A percentile compares a stretch with the other conserved stretches of the same genome.
phyloP scores from a whole-genome alignment of 1,140 invertebrate genomes.

The Hirudo medicinalis region DNA sequence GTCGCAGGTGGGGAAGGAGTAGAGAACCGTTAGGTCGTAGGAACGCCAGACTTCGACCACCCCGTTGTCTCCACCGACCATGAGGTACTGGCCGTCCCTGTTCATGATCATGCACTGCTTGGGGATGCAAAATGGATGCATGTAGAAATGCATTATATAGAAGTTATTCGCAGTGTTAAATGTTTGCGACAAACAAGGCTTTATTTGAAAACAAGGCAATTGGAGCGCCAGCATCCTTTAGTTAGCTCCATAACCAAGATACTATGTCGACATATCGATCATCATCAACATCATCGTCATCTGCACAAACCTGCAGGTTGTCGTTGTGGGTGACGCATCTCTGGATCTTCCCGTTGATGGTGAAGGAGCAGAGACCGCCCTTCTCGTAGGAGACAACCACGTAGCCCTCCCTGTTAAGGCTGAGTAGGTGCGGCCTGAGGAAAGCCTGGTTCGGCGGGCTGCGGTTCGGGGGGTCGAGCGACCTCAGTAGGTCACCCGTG shows the following conservation, averaged over 20 bases:
- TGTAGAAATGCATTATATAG: too few species aligned
- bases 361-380: conserved; percentile 69
- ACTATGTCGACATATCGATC: not conserved
- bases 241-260: too few species aligned
- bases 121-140: conserved; percentile 16
- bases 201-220: too few species aligned
- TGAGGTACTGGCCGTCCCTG: conserved; percentile 90
- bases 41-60: conserved; percentile 96
- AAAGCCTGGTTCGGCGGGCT: conserved; percentile 46
- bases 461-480: conserved; percentile 54
- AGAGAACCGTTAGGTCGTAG: conserved; percentile 86
- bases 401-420: conserved; percentile 87
- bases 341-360: conserved; percentile 37
- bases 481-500: conserved; percentile 89
- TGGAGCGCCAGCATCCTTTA: too few species aligned
- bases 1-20: conserved; percentile 91
- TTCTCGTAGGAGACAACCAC: conserved; percentile 83
- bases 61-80: conserved; percentile 84
- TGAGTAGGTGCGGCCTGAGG: conserved; percentile 68
- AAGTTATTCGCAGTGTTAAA: too few species aligned
- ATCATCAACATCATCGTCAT: not conserved
- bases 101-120: conserved; percentile 76
- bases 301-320: conserved; percentile 66
- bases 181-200: too few species aligned
- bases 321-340: conserved; percentile 59